These are phyloP conservation scores for Pomacea maculata DNA, from an alignment of 1,140 invertebrate genomes.

Conservation along the genomic window DNA sequence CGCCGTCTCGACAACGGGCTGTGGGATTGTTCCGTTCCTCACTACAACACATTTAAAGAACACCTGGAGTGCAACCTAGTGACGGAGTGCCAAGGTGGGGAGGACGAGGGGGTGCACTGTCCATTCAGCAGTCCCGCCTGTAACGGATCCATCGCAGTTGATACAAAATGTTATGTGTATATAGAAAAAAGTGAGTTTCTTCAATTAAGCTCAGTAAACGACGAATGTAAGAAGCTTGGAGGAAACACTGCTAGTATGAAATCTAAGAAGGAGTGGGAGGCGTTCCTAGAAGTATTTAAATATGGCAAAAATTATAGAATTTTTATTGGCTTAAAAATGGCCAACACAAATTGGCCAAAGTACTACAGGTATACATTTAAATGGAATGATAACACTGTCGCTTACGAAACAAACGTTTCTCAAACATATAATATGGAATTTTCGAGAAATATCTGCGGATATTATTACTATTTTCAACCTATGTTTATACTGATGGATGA, in stretches of 20 bases:
- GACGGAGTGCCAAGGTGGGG: conserved; percentile 2
- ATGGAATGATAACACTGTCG: conserved; percentile 7
- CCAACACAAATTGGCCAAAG: neutral
- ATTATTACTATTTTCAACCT: neutral
- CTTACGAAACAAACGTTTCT: neutral
- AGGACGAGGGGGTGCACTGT: conserved; percentile 5
- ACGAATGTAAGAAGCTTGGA: conserved; percentile 1
- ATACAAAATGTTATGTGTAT: neutral
- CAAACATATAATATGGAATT: neutral
- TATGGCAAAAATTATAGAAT: neutral
- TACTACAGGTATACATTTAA: neutral
- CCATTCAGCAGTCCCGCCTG: neutral
- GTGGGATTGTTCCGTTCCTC: conserved; percentile 11
- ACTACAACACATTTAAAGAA: conserved; percentile 9
- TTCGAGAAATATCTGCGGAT: neutral
- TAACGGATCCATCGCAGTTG: neutral
- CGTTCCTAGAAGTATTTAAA: neutral
- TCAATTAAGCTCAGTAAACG: no score
- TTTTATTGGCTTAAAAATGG: neutral
- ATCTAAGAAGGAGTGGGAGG: neutral
- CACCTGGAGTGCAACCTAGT: conserved; percentile 10
- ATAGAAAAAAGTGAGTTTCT: no score
- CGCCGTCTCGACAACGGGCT: neutral
- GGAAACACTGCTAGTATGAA: neutral
- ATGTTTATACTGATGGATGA: neutral